Conservation (phyloP, 2,113 vertebrate genomes). For the Rhynchomys soricoides region DNA sequence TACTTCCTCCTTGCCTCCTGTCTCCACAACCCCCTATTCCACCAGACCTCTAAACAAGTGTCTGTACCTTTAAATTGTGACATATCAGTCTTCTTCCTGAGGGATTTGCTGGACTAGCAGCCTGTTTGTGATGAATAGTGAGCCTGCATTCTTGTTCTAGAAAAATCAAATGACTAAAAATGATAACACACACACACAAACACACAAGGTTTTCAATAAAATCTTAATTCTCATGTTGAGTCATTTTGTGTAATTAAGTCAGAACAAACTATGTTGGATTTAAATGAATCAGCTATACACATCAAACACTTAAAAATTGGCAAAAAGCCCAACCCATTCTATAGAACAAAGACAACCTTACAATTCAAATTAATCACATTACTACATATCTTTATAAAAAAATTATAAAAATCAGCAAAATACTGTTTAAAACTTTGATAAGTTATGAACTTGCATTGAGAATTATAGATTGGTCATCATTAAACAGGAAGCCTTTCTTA, state of each 20-base stretch:
- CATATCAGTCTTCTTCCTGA: background rate
- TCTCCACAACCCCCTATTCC: too few species aligned
- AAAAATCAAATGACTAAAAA: background rate
- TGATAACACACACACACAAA: background rate
- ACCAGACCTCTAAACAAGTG: too few species aligned
- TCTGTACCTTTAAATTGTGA: background rate
- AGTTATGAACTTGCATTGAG: background rate
- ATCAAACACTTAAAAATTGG: background rate
- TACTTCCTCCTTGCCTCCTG: too few species aligned
- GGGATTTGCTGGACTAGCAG: background rate
- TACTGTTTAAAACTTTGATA: background rate
- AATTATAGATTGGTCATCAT: background rate
- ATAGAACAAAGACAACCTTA: background rate
- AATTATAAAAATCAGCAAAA: background rate
- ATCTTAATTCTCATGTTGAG: background rate
- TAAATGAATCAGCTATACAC: background rate
- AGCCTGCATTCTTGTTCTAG: background rate
- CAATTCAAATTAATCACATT: background rate
- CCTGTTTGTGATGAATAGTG: background rate
- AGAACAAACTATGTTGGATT: background rate
- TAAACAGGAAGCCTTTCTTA: background rate
- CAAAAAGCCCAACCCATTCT: background rate
- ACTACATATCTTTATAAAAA: background rate
- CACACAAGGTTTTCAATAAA: too few species aligned
- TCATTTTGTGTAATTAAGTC: background rate